These are phyloP conservation scores for Caenorhabditis zanzibari DNA, from an alignment of 2,888 invertebrate species.

Conservation along the genomic window DNA sequence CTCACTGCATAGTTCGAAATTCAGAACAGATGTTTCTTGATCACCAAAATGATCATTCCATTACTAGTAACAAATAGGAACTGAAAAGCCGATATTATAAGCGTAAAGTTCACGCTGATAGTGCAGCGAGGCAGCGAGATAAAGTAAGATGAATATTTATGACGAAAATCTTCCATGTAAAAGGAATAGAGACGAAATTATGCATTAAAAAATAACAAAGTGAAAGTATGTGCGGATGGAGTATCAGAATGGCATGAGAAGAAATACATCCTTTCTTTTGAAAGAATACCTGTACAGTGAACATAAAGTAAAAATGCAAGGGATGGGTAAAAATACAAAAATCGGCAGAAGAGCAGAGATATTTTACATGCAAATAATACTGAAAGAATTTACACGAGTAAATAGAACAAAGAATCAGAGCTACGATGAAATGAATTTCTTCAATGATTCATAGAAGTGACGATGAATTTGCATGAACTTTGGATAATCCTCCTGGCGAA, in stretches of 20 bases:
- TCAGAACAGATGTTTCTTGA: neutral
- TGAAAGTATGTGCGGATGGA: neutral
- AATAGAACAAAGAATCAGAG: slow-evolving; percentile 1
- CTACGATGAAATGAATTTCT: slow-evolving; percentile 38
- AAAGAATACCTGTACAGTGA: neutral
- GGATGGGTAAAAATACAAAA: slow-evolving; percentile 24
- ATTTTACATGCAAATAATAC: slow-evolving; percentile 7
- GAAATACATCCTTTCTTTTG: no score
- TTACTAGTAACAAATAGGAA: neutral
- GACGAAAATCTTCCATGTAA: no score
- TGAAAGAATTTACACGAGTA: slow-evolving; percentile 8
- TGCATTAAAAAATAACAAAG: neutral
- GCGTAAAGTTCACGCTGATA: neutral
- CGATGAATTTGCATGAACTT: slow-evolving; percentile 56
- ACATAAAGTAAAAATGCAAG: neutral
- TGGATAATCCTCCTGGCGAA: slow-evolving; percentile 38
- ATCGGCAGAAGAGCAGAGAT: neutral
- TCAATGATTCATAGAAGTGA: slow-evolving; percentile 43
- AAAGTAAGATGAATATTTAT: no score
- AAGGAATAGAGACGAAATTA: neutral
- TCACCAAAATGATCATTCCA: neutral
- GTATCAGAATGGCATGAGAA: neutral
- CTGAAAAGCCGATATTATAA: neutral
- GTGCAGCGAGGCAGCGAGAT: no score
- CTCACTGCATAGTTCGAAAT: slow-evolving; percentile 4